These are phyloP conservation scores for Siniperca scherzeri DNA, from an alignment of 2,797 vertebrate genomes.

Conservation along the genomic window DNA sequence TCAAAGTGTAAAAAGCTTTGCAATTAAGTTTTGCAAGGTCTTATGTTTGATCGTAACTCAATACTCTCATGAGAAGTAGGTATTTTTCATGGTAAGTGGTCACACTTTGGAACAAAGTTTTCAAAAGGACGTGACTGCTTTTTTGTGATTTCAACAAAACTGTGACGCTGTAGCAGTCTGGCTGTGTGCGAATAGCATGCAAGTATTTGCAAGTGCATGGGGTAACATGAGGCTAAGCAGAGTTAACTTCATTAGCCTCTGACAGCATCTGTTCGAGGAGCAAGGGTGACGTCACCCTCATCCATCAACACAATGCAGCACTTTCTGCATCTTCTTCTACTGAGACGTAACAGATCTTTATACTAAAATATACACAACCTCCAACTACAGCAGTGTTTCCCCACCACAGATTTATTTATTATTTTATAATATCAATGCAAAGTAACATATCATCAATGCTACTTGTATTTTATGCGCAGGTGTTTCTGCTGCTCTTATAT, in stretches of 20 bases:
- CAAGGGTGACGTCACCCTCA: conserved; percentile 47
- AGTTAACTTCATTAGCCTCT: conserved; percentile 71
- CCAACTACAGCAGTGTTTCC: background rate
- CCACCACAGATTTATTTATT: background rate
- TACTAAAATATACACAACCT: conserved; percentile 1
- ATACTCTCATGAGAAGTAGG: background rate
- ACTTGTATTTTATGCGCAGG: background rate
- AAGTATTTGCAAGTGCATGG: conserved; percentile 7
- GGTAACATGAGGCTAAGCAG: conserved; percentile 57
- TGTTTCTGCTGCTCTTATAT: background rate
- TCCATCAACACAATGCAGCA: conserved; percentile 16
- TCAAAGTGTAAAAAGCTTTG: background rate
- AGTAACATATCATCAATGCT: background rate
- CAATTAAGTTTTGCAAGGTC: background rate
- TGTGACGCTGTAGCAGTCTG: background rate
- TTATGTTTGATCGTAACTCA: background rate
- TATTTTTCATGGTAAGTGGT: background rate
- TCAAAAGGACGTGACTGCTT: background rate
- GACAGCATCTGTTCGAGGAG: conserved; percentile 68
- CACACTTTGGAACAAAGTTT: too few relatives aligned
- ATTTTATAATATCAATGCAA: background rate
- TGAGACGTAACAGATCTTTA: background rate
- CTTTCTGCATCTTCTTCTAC: conserved; percentile 8
- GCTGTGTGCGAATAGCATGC: conserved; percentile 5
- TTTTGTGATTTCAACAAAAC: background rate